Evolutionary conservation across 2,113 vertebrate species (phyloP).

Genomic region (Phoxinus phoxinus): DNA sequence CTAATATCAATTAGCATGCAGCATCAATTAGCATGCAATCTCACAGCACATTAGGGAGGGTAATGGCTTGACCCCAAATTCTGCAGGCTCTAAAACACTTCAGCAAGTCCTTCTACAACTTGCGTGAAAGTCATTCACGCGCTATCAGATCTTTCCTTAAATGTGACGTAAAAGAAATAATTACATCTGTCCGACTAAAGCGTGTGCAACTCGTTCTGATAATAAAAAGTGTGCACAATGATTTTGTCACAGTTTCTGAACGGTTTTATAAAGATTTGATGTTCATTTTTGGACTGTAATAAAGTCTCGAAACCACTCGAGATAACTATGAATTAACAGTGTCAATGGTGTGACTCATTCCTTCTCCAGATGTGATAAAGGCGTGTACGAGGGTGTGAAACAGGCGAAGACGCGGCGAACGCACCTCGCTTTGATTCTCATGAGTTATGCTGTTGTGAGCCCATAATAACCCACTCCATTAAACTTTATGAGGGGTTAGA

Average conservation of each 20-base stretch:
- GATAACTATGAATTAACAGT: slow-evolving; percentile 49
- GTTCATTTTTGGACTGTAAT: slow-evolving; percentile 14
- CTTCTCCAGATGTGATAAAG: slow-evolving; percentile 38
- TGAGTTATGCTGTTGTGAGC: slow-evolving; percentile 74
- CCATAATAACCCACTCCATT: slow-evolving; percentile 79
- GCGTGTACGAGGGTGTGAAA: slow-evolving; percentile 56
- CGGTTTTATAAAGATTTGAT: neutral
- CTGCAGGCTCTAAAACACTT: slow-evolving; percentile 57
- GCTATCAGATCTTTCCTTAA: slow-evolving; percentile 26
- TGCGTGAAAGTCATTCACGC: slow-evolving; percentile 37
- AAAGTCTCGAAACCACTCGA: slow-evolving; percentile 15
- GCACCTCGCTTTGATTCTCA: slow-evolving; percentile 67
- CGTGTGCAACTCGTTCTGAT: neutral
- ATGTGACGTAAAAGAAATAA: slow-evolving; percentile 7
- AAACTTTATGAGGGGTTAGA: slow-evolving; percentile 76
- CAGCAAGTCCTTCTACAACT: slow-evolving; percentile 52
- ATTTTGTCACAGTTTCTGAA: neutral
- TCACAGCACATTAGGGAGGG: slow-evolving; percentile 76
- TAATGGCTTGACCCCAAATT: slow-evolving; percentile 71
- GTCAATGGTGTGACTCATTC: slow-evolving; percentile 51
- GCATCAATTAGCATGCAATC: slow-evolving; percentile 79
- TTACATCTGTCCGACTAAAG: neutral
- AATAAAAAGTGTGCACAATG: neutral
- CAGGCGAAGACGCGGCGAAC: slow-evolving; percentile 70
- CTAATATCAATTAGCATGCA: slow-evolving; percentile 78